These are phyloP conservation scores for Microctenopoma stevenorrisi DNA, from an alignment of 2,797 vertebrate species.

Conservation along the genomic window DNA sequence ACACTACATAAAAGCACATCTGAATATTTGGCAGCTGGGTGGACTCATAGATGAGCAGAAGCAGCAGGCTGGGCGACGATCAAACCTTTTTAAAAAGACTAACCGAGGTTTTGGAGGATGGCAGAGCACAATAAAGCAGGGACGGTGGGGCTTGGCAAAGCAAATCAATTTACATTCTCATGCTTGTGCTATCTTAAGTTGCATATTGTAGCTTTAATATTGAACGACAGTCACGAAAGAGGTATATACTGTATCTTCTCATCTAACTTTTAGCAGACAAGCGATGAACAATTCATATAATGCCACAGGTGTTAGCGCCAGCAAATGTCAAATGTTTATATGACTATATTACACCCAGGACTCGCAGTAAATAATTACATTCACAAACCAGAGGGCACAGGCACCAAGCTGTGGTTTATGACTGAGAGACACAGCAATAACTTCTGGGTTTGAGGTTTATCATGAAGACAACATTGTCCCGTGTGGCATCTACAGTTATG, in stretches of 20 bases:
- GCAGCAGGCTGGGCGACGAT: constrained; percentile 39
- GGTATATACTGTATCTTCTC: neutral
- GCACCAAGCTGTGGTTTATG: constrained; percentile 20
- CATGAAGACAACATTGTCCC: constrained; percentile 25
- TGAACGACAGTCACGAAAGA: too few species aligned
- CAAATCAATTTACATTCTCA: too few species aligned
- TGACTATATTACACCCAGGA: constrained; percentile 11
- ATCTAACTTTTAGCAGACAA: neutral
- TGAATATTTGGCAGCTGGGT: constrained; percentile 56
- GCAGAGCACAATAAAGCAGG: too few species aligned
- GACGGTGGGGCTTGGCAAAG: too few species aligned
- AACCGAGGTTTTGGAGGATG: too few species aligned
- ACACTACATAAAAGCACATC: constrained; percentile 67
- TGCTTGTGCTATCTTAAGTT: too few species aligned
- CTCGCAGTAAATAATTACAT: constrained; percentile 16
- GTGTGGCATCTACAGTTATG: constrained; percentile 39
- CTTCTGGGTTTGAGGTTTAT: constrained; percentile 20
- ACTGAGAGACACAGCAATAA: constrained; percentile 31
- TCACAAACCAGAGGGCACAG: constrained; percentile 4
- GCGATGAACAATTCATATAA: neutral
- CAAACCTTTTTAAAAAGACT: neutral
- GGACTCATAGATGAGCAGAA: constrained; percentile 53
- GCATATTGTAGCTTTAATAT: too few species aligned
- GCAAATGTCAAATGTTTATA: constrained; percentile 28
- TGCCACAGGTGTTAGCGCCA: neutral